Conservation (phyloP, 2,888 invertebrate genomes). For the Piscicola geometra region DNA sequence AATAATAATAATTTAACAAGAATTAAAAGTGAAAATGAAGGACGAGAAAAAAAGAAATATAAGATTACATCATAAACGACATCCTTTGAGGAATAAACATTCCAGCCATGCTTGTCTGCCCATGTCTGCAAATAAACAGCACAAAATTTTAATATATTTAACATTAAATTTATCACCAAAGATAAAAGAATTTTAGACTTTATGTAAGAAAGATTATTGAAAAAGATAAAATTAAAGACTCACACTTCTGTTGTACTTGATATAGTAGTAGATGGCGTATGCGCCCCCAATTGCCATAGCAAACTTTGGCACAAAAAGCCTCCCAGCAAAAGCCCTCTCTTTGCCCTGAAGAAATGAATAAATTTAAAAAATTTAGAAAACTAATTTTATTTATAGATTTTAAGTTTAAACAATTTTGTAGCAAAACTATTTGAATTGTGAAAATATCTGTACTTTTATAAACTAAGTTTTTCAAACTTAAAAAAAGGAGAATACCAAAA, state of each 20-base stretch:
- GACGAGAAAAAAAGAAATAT: not conserved
- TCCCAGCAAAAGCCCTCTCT: slow-evolving; percentile 38
- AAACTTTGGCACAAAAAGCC: slow-evolving; percentile 45
- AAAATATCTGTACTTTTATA: too few species aligned
- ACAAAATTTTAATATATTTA: not conserved
- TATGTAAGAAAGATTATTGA: not conserved
- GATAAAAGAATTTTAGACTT: not conserved
- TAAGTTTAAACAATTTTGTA: too few species aligned
- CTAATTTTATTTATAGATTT: too few species aligned
- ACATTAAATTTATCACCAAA: not conserved
- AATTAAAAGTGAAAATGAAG: not conserved
- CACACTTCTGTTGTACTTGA: slow-evolving; percentile 48
- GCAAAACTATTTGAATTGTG: too few species aligned
- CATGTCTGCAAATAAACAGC: slow-evolving; percentile 42
- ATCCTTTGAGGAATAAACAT: slow-evolving; percentile 42
- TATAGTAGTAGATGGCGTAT: slow-evolving; percentile 45
- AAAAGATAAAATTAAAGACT: slow-evolving; percentile 36
- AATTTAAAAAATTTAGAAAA: too few species aligned
- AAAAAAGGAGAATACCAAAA: slow-evolving; percentile 40
- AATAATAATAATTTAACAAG: not conserved
- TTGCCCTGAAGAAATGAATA: slow-evolving; percentile 45
- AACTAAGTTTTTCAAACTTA: not conserved
- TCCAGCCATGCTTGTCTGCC: slow-evolving; percentile 43
- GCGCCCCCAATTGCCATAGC: slow-evolving; percentile 40
- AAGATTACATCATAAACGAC: slow-evolving; percentile 37